These are phyloP conservation scores for Globodera ellingtonae DNA, from an alignment of 1,140 invertebrate genomes.

Conservation along the genomic window DNA sequence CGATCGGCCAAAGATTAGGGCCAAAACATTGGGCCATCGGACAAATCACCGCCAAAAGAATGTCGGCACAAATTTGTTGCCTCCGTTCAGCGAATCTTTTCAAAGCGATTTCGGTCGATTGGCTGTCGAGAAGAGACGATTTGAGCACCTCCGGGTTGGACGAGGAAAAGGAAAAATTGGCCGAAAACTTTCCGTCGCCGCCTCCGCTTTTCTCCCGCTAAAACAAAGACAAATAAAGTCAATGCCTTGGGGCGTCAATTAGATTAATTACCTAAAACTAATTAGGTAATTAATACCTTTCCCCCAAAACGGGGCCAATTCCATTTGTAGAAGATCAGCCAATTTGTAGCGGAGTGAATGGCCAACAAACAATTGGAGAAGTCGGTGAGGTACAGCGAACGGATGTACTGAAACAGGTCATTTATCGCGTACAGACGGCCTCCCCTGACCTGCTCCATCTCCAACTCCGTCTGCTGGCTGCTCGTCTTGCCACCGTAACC, in stretches of 20 bases:
- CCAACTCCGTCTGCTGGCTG: slow-evolving; percentile 54
- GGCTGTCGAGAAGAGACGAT: slow-evolving; percentile 39
- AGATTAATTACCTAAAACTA: not conserved
- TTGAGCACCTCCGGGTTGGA: slow-evolving; percentile 47
- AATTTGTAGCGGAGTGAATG: slow-evolving; percentile 54
- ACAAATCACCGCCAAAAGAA: slow-evolving; percentile 32
- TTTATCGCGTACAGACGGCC: not conserved
- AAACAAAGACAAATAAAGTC: not conserved
- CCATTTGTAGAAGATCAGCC: slow-evolving; percentile 64
- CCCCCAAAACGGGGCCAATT: not conserved
- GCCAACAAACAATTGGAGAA: slow-evolving; percentile 60
- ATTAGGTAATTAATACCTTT: not conserved
- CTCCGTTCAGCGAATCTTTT: slow-evolving; percentile 39
- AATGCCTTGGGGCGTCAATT: not conserved
- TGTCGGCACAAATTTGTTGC: slow-evolving; percentile 44
- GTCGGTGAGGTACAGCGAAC: slow-evolving; percentile 62
- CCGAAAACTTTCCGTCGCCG: slow-evolving; percentile 15
- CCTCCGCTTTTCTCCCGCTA: slow-evolving; percentile 17
- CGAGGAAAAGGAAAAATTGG: slow-evolving; percentile 14
- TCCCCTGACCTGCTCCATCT: slow-evolving; percentile 45
- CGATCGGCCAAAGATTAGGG: not conserved
- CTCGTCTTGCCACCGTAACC: slow-evolving; percentile 57
- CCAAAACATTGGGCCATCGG: not conserved
- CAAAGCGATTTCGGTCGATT: slow-evolving; percentile 40
- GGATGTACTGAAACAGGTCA: slow-evolving; percentile 35